Evolutionary conservation across 2,888 invertebrate genomes (phyloP).

Genomic region (Epirrhoe alternata): DNA sequence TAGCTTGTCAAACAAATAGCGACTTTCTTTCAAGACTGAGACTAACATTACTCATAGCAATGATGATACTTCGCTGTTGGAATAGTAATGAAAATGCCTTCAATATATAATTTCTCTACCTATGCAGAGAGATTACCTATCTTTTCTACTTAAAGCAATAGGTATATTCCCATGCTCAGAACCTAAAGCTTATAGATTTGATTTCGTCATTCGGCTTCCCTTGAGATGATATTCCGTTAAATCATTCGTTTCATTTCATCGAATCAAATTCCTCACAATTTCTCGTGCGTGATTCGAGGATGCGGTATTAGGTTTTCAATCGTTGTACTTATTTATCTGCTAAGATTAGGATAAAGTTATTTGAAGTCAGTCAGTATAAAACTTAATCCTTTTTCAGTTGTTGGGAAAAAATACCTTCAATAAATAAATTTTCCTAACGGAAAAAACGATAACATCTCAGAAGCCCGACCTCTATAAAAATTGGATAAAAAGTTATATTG

Average conservation of each 20-base stretch:
- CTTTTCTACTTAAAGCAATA: no score
- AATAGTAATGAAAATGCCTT: no score
- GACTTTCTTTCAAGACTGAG: no score
- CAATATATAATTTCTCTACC: no score
- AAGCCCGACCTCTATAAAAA: conserved; percentile 28
- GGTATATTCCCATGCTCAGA: no score
- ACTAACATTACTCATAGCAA: no score
- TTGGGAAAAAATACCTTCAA: neutral
- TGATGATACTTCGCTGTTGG: no score
- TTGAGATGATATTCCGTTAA: no score
- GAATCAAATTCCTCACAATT: neutral
- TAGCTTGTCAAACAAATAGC: no score
- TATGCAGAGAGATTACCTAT: no score
- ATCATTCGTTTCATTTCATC: conserved; percentile 3
- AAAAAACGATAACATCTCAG: conserved; percentile 26
- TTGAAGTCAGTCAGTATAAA: neutral
- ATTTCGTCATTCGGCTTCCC: no score
- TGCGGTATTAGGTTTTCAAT: neutral
- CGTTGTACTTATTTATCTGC: neutral
- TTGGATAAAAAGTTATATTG: conserved; percentile 21
- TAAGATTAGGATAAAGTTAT: neutral
- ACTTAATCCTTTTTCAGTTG: conserved; percentile 1
- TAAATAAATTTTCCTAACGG: conserved; percentile 21
- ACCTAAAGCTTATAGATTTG: no score
- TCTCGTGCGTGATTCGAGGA: neutral